A percentile compares a stretch with the other conserved stretches of the same genome.
Conservation (phyloP, 2,888 invertebrate species). For the Lithophane ornitopus region DNA sequence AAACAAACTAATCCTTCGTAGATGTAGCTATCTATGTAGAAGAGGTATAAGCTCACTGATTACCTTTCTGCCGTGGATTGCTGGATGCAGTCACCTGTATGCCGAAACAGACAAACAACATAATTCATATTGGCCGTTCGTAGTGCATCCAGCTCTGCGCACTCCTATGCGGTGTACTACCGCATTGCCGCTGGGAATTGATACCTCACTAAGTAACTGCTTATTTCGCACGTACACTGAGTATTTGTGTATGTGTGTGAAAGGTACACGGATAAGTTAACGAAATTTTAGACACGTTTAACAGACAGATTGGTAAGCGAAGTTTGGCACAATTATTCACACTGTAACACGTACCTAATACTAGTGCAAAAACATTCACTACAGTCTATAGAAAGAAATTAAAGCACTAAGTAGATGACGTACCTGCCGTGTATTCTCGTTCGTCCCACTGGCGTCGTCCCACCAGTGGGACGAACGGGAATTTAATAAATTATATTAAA, state of each 20-base stretch:
- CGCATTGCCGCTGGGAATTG: slow-evolving; percentile 47
- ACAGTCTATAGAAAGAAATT: neutral
- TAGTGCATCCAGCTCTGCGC: slow-evolving; percentile 28
- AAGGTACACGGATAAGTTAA: neutral
- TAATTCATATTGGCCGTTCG: slow-evolving; percentile 27
- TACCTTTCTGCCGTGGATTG: slow-evolving; percentile 25
- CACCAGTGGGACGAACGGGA: too few species aligned
- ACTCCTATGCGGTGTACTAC: neutral
- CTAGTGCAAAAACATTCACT: neutral
- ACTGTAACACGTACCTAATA: neutral
- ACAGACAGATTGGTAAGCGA: neutral
- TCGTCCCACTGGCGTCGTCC: too few species aligned
- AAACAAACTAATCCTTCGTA: neutral
- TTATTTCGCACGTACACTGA: slow-evolving; percentile 27
- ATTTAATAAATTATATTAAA: too few species aligned
- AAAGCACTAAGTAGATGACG: too few species aligned
- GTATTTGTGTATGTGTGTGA: slow-evolving; percentile 11
- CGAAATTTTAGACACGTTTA: neutral
- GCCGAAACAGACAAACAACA: slow-evolving; percentile 36
- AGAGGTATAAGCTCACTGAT: slow-evolving; percentile 29
- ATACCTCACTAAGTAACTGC: slow-evolving; percentile 31
- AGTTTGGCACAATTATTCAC: neutral
- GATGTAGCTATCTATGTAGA: neutral
- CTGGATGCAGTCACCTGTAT: slow-evolving; percentile 32
- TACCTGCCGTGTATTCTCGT: too few species aligned